Evolutionary conservation across 2,888 invertebrate genomes (phyloP), one percentile per base, ranked within the genome.

Genomic region (Therioaphis trifolii): DNA sequence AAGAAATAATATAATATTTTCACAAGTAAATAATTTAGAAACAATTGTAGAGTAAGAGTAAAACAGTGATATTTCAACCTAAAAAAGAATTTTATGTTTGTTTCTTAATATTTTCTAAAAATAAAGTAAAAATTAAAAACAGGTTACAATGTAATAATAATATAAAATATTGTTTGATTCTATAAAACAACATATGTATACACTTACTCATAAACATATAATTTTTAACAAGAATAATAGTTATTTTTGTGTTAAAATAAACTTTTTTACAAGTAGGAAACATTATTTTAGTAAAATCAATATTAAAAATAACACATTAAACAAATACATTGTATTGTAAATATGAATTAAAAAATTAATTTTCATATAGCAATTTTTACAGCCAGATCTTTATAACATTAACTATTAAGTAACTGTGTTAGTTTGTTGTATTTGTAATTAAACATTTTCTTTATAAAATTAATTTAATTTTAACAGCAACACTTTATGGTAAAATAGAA

Each of bases 271-370:
- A 35, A 52, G 55, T 35, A 55, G 72, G 52, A 55, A 35, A 35
- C 29, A 55, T 35, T 74, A 35, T 55, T 15, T 55, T 55, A 35
- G 21, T 72, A 14, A 7, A 52, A 46, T n/a, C 4, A 63, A 18
- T 29, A 55, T 15, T 18, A 58, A 76, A 24, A 27, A 43, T 40
- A 11, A 1, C 11, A 46, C n/a, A 21, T 29, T 29, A n/a, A 4
- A 76, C 27, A 61, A 58, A 61, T 43, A 49, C 15, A 43, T 43
- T 40, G 21, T 35, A 29, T 29, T 35, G 29, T 40, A 18, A n/a
- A n/a, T 66, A n/a, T n/a, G n/a, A n/a, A n/a, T 63, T 46, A 76
- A 27, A 76, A 63, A 76, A 63, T 61, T 63, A 76, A 63, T 14
- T 76, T 63, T 63, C 43, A 46, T 61, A 76, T 63, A 75, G 9